Conservation (phyloP, 2,113 vertebrate genomes). For the Pelecanus crispus region DNA sequence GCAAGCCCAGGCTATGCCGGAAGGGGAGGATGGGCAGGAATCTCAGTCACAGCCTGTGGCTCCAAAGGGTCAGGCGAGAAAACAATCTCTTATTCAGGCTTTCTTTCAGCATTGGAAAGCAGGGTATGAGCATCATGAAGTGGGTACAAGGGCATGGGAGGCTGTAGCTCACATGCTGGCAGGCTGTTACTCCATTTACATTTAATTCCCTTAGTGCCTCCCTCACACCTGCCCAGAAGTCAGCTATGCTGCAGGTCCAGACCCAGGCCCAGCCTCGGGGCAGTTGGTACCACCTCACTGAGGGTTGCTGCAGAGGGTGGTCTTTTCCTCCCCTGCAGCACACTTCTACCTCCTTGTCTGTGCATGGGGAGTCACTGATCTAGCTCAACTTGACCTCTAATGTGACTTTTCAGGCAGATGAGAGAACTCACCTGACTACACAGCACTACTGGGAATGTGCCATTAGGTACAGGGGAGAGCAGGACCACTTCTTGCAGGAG, state of each 20-base stretch:
- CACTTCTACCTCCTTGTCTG: not conserved
- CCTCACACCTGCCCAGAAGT: not conserved
- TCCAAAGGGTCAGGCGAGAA: not conserved
- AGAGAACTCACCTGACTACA: rapidly evolving
- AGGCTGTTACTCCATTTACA: not conserved
- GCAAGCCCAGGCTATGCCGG: not conserved
- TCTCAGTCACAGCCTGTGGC: not conserved
- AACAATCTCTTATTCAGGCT: not conserved
- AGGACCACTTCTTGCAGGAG: not conserved
- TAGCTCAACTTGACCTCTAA: not conserved
- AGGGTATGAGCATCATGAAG: not conserved
- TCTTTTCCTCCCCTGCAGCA: not conserved
- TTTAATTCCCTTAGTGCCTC: not conserved
- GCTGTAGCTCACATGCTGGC: not conserved
- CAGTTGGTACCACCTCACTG: not conserved
- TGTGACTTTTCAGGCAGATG: not conserved
- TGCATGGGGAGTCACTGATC: not conserved
- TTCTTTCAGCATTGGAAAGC: not conserved
- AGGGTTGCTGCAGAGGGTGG: not conserved
- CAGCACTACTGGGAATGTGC: not conserved
- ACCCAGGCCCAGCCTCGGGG: not conserved
- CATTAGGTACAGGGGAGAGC: not conserved
- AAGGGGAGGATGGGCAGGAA: not conserved
- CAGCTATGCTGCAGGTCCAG: not conserved
- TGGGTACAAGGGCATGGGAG: not conserved